Conservation (phyloP, 2,113 vertebrate species). For the Heptranchias perlo region DNA sequence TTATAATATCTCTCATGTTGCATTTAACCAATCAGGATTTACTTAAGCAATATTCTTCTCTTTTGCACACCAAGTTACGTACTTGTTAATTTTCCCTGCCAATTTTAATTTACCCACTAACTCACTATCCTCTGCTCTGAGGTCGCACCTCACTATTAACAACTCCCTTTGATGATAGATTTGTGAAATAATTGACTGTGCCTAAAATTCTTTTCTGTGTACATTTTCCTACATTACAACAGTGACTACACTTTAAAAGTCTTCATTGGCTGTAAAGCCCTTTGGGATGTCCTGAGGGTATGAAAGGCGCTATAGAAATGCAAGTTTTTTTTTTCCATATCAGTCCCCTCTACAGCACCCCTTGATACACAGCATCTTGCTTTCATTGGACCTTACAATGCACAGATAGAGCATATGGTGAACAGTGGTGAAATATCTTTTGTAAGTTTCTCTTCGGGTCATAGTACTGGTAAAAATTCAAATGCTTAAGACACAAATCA, state of each 20-base stretch:
- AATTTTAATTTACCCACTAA: background rate
- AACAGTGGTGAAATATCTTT: background rate
- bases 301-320: background rate
- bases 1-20: too few relatives aligned
- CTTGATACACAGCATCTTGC: background rate
- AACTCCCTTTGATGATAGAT: background rate
- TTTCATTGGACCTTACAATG: background rate
- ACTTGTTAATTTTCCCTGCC: background rate
- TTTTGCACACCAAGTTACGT: background rate
- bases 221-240: background rate
- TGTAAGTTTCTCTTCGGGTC: background rate
- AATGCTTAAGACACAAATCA: background rate
- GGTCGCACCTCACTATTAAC: background rate
- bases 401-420: background rate
- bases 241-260: background rate
- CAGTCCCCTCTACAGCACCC: background rate
- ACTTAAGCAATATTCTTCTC: background rate
- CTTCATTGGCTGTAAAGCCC: background rate
- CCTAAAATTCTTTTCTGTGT: background rate
- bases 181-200: background rate
- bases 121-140: background rate
- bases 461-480: background rate
- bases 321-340: background rate
- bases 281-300: background rate
- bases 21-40: background rate